Conservation (phyloP, 2,888 invertebrate species). For the Cantharis nigra region DNA sequence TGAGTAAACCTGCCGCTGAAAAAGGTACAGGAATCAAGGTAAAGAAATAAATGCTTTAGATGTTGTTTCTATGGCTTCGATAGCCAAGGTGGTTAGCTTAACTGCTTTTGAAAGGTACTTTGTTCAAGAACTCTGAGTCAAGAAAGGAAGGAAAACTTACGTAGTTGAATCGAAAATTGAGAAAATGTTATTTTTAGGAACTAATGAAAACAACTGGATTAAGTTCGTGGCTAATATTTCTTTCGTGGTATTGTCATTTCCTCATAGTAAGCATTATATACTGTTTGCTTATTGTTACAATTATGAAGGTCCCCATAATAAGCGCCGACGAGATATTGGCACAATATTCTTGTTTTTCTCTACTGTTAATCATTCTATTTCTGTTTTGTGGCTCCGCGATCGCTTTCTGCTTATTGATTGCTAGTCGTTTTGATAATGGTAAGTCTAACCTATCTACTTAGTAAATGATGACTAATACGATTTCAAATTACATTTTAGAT, state of each 20-base stretch:
- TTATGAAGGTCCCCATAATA: neutral
- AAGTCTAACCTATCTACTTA: neutral
- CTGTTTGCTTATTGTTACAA: neutral
- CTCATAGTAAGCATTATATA: neutral
- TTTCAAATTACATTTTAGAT: neutral
- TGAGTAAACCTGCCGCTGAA: constrained; percentile 61
- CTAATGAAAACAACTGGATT: neutral
- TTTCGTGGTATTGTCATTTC: neutral
- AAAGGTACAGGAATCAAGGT: constrained; percentile 64
- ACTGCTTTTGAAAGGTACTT: too few relatives aligned
- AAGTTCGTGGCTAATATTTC: neutral
- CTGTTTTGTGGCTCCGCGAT: neutral
- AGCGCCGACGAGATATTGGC: neutral
- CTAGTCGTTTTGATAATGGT: neutral
- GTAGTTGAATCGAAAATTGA: too few relatives aligned
- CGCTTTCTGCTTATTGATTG: neutral
- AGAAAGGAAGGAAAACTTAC: too few relatives aligned
- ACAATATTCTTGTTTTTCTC: neutral
- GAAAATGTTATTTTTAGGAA: neutral
- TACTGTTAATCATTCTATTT: neutral
- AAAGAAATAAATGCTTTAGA: too few relatives aligned
- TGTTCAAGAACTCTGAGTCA: too few relatives aligned
- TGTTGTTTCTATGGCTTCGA: too few relatives aligned
- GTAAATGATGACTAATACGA: neutral
- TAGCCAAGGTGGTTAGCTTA: too few relatives aligned